These are phyloP conservation scores for Phlogophora meticulosa DNA, from an alignment of 2,888 invertebrate species.

Conservation along the genomic window DNA sequence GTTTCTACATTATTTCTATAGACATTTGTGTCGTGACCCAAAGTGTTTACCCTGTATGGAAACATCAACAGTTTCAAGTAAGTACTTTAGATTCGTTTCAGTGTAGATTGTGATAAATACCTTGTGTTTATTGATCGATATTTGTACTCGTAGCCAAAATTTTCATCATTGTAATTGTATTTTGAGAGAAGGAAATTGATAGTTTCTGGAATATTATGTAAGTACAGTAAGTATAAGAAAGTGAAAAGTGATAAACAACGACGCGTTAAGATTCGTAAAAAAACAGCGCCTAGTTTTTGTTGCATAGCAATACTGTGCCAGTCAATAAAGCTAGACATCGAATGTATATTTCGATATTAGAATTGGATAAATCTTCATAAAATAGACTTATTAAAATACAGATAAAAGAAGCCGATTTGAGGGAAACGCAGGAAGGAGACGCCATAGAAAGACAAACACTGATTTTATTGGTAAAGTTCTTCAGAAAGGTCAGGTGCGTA, in stretches of 20 bases:
- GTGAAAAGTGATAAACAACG: background rate
- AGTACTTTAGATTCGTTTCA: slow-evolving; percentile 4
- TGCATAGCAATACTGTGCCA: slow-evolving; percentile 24
- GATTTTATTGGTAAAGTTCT: no score
- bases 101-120: background rate
- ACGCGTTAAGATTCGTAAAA: no score
- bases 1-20: slow-evolving; percentile 4
- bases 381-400: no score
- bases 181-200: background rate
- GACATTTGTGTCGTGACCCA: background rate
- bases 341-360: no score
- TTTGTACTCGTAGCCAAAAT: slow-evolving; percentile 34
- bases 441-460: no score
- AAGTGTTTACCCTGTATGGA: slow-evolving; percentile 12
- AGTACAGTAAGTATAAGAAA: background rate
- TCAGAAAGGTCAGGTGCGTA: no score
- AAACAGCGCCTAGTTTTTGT: slow-evolving; percentile 3
- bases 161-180: background rate
- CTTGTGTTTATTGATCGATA: slow-evolving; percentile 9
- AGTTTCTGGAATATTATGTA: background rate
- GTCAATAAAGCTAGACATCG: no score
- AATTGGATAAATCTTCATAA: no score
- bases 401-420: no score
- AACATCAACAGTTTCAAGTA: slow-evolving; percentile 20
- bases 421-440: no score